These are phyloP conservation scores for Aphaenogaster ashmeadi DNA, from an alignment of 1,140 invertebrate species.

Conservation along the genomic window DNA sequence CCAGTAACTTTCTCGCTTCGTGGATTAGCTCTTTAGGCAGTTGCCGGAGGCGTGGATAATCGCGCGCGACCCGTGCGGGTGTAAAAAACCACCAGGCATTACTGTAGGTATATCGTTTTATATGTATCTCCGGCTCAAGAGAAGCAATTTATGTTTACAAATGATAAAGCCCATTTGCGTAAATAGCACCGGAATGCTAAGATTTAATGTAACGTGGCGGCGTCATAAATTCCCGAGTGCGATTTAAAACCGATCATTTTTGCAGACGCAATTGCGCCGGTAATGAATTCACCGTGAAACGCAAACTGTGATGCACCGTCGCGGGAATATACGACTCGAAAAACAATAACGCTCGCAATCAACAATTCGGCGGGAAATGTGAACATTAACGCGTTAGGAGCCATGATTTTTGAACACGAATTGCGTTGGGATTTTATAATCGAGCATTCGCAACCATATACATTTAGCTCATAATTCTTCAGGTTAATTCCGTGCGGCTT, in stretches of 20 bases:
- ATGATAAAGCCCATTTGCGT: conserved; percentile 58
- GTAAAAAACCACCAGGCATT: conserved; percentile 48
- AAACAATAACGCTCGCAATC: conserved; percentile 14
- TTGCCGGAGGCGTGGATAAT: conserved; percentile 68
- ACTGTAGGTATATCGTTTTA: conserved; percentile 49
- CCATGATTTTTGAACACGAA: background rate
- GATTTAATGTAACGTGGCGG: conserved; percentile 40
- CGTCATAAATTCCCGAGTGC: conserved; percentile 17
- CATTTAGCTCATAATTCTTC: background rate
- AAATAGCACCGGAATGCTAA: conserved; percentile 50
- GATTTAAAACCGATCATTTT: conserved; percentile 32
- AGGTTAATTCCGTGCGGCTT: background rate
- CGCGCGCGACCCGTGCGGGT: conserved; percentile 39
- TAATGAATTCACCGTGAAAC: conserved; percentile 25
- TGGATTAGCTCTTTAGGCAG: conserved; percentile 74
- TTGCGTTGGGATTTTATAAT: background rate
- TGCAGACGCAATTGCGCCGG: conserved; percentile 6
- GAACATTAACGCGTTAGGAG: background rate
- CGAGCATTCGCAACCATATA: background rate
- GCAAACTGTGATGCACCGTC: conserved; percentile 1
- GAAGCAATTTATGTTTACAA: conserved; percentile 52
- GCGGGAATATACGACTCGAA: conserved; percentile 4
- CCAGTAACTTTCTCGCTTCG: conserved; percentile 71
- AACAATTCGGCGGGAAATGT: conserved; percentile 19
- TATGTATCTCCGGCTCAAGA: conserved; percentile 14